Evolutionary conservation across 2,888 invertebrate genomes (phyloP), one percentile per base, ranked within the genome.

Genomic region (Philopedon plagiatum): DNA sequence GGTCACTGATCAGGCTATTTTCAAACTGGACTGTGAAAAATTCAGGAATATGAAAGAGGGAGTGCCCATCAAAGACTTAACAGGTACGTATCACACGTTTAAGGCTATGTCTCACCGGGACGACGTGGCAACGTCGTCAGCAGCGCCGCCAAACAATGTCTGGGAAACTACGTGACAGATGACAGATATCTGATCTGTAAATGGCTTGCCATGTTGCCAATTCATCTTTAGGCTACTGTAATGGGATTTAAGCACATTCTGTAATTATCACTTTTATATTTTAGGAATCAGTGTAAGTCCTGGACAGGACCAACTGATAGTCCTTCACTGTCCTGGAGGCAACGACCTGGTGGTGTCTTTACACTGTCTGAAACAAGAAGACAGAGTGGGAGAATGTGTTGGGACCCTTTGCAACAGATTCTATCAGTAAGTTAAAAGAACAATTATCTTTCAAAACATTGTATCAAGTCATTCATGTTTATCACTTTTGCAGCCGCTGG

Each of bases 271-370:
- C 1, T 8, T 37, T 11, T 57, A 29, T 57, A 37, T 65, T 44
- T 4, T 13, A 73, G 74, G 72, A 0, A 84, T 97, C 49, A 95
- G 95, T 79, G 91, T 97, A 26, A 95, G 94, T 81, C 93, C 95
- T 29, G 94, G 94, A 3, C 90, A 89, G 69, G 97, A 96, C 83
- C 97, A 97, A 83, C 88, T 98, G 75, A 90, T 95, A 71, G 92
- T 96, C 62, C 89, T 98, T 77, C 96, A 97, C 85, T 91, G 96
- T 56, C 92, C 93, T 58, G 91, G 92, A 13, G 94, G 95, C 66
- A 97, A 97, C 85, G 98, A 98, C 87, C 89, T 98, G 76, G 95
- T 98, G 37, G 88, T 96, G 78, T 93, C 95, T 0, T 88, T 98
- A 73, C 83, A 84, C 75, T 80, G 83, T 9, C 78, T 75, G 58